Conservation (phyloP, 2,888 invertebrate genomes). For the Biston stratarius region DNA sequence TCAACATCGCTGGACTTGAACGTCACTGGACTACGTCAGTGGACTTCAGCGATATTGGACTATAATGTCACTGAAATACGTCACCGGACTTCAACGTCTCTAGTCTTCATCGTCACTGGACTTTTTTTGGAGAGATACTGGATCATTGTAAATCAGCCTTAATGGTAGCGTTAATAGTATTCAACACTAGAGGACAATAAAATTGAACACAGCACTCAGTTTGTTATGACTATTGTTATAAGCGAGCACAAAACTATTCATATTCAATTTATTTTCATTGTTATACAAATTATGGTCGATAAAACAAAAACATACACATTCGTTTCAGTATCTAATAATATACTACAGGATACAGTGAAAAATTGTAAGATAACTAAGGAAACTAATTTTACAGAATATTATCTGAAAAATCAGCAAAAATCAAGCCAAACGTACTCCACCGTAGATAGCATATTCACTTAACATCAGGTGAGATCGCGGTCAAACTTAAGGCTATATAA, state of each 20-base stretch:
- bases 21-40: too few species aligned
- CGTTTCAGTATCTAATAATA: background rate
- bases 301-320: background rate
- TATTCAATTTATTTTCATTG: conserved; percentile 28
- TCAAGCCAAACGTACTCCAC: too few species aligned
- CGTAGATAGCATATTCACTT: too few species aligned
- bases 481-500: too few species aligned
- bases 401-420: too few species aligned
- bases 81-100: too few species aligned
- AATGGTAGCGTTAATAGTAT: conserved; percentile 2
- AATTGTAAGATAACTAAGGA: background rate
- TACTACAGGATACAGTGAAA: background rate
- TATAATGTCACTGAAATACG: too few species aligned
- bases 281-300: conserved; percentile 15
- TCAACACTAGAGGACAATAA: conserved; percentile 19
- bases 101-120: too few species aligned
- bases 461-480: too few species aligned
- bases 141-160: background rate
- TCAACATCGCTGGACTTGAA: too few species aligned
- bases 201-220: conserved; percentile 15
- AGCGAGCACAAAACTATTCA: conserved; percentile 12
- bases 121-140: background rate
- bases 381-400: background rate
- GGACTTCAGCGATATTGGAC: too few species aligned
- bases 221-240: conserved; percentile 21